These are phyloP conservation scores for Phoenoteleia sp. DNA, from an alignment of 2,888 invertebrate species.

Conservation along the genomic window DNA sequence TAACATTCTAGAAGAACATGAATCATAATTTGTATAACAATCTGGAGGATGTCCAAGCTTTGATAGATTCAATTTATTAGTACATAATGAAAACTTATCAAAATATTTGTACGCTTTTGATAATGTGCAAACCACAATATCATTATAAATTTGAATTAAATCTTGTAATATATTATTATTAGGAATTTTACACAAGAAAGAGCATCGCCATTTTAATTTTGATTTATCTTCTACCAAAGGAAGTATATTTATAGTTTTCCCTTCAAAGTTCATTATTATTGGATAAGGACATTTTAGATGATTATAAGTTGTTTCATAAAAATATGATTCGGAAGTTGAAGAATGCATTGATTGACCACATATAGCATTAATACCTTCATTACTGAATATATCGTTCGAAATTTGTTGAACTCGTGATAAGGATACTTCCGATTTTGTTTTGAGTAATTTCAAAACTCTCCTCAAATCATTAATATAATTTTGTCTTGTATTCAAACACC, in stretches of 20 bases:
- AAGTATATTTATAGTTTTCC: constrained; percentile 1
- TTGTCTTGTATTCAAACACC: background rate
- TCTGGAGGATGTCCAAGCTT: constrained; percentile 1
- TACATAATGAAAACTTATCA: background rate
- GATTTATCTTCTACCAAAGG: background rate
- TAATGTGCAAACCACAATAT: background rate
- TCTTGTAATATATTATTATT: background rate
- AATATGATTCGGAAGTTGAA: background rate
- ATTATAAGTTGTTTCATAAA: background rate
- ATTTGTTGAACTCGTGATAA: background rate
- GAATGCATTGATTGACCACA: constrained; percentile 6
- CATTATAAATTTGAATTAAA: background rate
- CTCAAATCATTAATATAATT: too few relatives aligned
- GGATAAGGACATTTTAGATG: background rate
- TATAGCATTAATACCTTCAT: background rate
- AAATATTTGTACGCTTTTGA: background rate
- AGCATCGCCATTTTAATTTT: constrained; percentile 1
- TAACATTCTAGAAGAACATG: background rate
- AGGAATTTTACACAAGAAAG: background rate
- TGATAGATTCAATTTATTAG: background rate
- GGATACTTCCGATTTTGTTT: constrained; percentile 10
- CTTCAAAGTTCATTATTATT: constrained; percentile 1
- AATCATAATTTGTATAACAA: background rate
- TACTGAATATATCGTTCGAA: background rate
- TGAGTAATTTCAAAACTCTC: too few relatives aligned